Base-by-base conservation (phyloP, 2,113 vertebrate genomes). In the Ceyx margarethae region DNA sequence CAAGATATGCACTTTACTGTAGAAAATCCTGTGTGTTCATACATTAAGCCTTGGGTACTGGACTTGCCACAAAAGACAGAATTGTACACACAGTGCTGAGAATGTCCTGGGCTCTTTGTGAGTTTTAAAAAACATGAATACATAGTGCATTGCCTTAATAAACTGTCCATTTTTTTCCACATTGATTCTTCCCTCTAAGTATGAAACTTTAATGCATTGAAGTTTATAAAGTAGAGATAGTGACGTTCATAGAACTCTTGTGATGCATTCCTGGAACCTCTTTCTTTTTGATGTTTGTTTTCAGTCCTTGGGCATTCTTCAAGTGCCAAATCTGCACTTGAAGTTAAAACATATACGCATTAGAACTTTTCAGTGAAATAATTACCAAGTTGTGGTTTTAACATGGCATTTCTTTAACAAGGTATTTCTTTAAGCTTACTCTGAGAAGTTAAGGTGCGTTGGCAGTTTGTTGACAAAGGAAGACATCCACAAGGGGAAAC, bases 91-190 rank as follows among this genome's bases (percentile, higher is more conserved):
- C 5, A 61, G 0, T 45, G 2, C 20, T 65, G 61, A 74, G 43
- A 6, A 7, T 85, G 56, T 57, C 25, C 46, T 66, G 33, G 10
- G 12, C 54, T 69, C 37, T 51, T 53, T 18, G 43, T 17, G 12
- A 45, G 29, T 6, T 37, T 31, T 69, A 5, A 53, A 61, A 65
- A 29, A 17, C 3, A 0, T 0, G 3, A 12, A 22, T 60, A 45
- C 14, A 13, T 37, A 75, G 13, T 29, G 12, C 35, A 7, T 71
- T 87, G 26, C 46, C 8, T 50, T 67, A 73, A 21, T 69, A 62
- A 83, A 62, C 21, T n/a, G 1, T 8, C 9, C 6, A 10, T 2
- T 21, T n/a, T 84, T 90, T n/a, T 1, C 16, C 15, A 1, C 8
- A 10, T 50, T 64, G 37, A 62, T 83, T 85, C 11, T 19, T 69